Evolutionary conservation across 1,140 invertebrate species (phyloP), one percentile per base, ranked within the genome.

Genomic region (Pseudomyrmex pallidus): DNA sequence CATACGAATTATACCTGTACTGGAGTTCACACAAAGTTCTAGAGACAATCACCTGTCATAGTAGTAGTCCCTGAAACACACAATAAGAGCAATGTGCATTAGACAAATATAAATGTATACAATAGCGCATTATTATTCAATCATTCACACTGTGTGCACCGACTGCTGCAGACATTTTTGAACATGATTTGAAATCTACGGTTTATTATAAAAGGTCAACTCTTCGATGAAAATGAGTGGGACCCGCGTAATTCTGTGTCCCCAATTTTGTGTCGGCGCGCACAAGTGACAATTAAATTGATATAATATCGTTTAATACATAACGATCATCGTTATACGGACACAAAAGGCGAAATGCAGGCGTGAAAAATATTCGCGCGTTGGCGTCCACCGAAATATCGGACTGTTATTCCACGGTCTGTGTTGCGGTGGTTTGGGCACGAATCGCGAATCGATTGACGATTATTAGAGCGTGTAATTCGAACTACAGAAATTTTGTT

Each of bases 41-140:
- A 35, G 12, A 52, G 56, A 46, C 12, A 92, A 91, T 89, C 89
- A 93, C 92, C 92, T 93, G 84, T 93, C 92, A 70, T 93, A 93
- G 83, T 93, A 93, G 86, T 93, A 93, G 87, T 93, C 91, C 92
- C 91, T 93, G 92, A 54, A 93, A 93, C 89, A 93, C 89, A 91
- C 63, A 90, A 87, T 54, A 83, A 9, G 68, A 20, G 2, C 25
- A 46, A 74, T 13, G 78, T 73, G 44, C 46, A 70, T 80, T 70
- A 70, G 66, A 72, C 1, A 70, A 20, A 17, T 2, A 57, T 56
- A 67, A 66, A 77, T 1, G 20, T 48, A 46, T 72, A 15, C 57
- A 22, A 48, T n/a, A 10, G 44, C 50, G 44, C 50, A 62, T 61
- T 46, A 17, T 66, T 10, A 76, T 22, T 61, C 9, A 54, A 56